Evolutionary conservation across 1,140 invertebrate genomes (phyloP).

Genomic region (Drosophila quadrilineata): DNA sequence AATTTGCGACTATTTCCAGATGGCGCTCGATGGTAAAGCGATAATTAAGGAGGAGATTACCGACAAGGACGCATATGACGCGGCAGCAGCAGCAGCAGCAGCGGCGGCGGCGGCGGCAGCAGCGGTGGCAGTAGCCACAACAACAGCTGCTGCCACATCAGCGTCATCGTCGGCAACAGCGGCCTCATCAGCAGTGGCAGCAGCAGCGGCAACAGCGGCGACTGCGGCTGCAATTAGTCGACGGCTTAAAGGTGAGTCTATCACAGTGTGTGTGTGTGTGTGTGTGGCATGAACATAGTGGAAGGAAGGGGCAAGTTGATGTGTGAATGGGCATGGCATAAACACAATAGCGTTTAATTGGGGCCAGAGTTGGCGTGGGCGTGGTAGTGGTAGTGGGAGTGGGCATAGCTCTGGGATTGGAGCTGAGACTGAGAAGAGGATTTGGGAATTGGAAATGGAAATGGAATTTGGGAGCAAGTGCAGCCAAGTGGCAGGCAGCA

Average conservation of each 20-base stretch:
- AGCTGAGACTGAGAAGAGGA: too few relatives aligned
- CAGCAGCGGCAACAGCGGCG: constrained; percentile 35
- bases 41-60: constrained; percentile 81
- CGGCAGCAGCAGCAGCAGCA: constrained; percentile 53
- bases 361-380: too few relatives aligned
- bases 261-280: too few relatives aligned
- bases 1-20: constrained; percentile 70
- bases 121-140: constrained; percentile 40
- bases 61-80: constrained; percentile 80
- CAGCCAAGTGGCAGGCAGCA: constrained; percentile 37
- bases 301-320: too few relatives aligned
- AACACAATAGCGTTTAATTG: too few relatives aligned
- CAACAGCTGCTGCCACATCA: constrained; percentile 32
- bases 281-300: constrained; percentile 25
- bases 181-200: constrained; percentile 42
- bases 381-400: too few relatives aligned
- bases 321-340: too few relatives aligned
- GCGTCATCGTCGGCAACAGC: constrained; percentile 49
- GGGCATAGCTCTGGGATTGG: too few relatives aligned
- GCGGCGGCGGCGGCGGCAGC: constrained; percentile 51
- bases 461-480: constrained; percentile 15
- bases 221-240: constrained; percentile 71
- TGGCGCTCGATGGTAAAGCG: constrained; percentile 80
- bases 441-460: background rate
- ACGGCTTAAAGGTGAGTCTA: constrained; percentile 70